Evolutionary conservation across 2,113 vertebrate genomes (phyloP).

Genomic region (Gnathonemus echidnorhynchus): DNA sequence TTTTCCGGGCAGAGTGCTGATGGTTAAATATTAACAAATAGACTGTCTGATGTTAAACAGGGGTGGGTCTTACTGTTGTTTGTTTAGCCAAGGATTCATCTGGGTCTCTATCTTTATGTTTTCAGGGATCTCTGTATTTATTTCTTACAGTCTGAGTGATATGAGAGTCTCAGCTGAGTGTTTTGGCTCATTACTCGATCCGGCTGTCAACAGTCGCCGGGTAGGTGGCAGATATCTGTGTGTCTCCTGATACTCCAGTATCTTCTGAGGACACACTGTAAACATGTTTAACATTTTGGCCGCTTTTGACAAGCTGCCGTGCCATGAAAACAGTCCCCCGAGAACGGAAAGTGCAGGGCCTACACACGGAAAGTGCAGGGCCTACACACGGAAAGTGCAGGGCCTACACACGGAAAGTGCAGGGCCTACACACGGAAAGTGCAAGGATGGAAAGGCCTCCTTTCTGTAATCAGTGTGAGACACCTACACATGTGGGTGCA

Average conservation of each 20-base stretch:
- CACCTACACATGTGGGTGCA: not conserved
- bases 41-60: conserved; percentile 11
- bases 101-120: not conserved
- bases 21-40: conserved; percentile 18
- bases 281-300: not conserved
- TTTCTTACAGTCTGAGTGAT: not conserved
- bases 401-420: not conserved
- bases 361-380: not conserved
- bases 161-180: not conserved
- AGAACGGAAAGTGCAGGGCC: not conserved
- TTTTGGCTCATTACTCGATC: not conserved
- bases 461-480: not conserved
- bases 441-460: not conserved
- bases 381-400: not conserved
- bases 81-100: not conserved
- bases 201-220: not conserved
- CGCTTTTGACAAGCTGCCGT: not conserved
- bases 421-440: not conserved
- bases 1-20: not conserved
- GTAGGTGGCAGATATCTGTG: not conserved
- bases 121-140: not conserved
- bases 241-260: not conserved
- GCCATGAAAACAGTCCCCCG: not conserved
- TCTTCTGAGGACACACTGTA: not conserved
- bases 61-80: not conserved